Evolutionary conservation across 2,797 vertebrate species (phyloP).

Genomic region (Euthynnus affinis): DNA sequence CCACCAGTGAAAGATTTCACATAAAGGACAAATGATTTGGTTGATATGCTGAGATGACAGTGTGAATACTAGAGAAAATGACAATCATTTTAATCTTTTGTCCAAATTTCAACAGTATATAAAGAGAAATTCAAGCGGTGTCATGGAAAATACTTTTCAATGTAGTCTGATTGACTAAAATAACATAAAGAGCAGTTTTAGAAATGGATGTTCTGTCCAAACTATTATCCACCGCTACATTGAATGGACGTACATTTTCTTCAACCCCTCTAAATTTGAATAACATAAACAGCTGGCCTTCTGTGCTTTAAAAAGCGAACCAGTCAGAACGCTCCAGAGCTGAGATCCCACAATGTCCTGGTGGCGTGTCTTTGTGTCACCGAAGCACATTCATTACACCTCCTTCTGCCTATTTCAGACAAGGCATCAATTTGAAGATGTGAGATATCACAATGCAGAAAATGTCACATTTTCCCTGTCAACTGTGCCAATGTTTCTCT

Average conservation of each 20-base stretch:
- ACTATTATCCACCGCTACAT: conserved; percentile 49
- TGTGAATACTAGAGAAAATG: conserved; percentile 57
- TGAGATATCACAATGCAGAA: conserved; percentile 90
- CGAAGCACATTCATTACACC: conserved; percentile 84
- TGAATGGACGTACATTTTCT: conserved; percentile 44
- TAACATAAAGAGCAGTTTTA: conserved; percentile 59
- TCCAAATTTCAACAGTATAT: conserved; percentile 52
- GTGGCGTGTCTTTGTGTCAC: conserved; percentile 73
- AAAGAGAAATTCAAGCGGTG: conserved; percentile 50
- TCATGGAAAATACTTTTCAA: conserved; percentile 48
- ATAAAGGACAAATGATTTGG: conserved; percentile 58
- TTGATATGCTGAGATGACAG: conserved; percentile 49
- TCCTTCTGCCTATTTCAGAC: conserved; percentile 86
- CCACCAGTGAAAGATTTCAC: conserved; percentile 44
- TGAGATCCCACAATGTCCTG: conserved; percentile 59
- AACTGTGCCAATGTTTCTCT: conserved; percentile 84
- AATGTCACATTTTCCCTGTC: conserved; percentile 89
- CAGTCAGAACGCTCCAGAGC: conserved; percentile 55
- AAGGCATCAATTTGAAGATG: conserved; percentile 90
- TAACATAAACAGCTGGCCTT: conserved; percentile 71
- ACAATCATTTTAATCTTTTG: conserved; percentile 68
- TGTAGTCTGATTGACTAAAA: conserved; percentile 59
- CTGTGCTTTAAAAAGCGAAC: conserved; percentile 64
- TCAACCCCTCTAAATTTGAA: conserved; percentile 67
- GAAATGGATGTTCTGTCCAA: conserved; percentile 49